Conservation (phyloP, 2,113 vertebrate species). For the Agapornis roseicollis region DNA sequence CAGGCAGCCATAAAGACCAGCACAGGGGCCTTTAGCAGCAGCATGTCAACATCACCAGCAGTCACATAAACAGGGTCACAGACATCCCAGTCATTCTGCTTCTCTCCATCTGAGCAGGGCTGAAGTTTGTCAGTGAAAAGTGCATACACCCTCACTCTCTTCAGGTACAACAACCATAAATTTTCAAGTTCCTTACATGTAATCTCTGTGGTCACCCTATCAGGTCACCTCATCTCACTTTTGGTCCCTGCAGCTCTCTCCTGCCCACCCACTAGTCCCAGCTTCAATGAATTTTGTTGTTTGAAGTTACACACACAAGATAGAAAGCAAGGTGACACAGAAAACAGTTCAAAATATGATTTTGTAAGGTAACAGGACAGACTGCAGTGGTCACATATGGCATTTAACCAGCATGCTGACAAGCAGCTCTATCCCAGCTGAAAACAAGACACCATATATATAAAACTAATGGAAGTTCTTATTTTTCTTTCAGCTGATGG, state of each 20-base stretch:
- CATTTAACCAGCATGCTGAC: not conserved
- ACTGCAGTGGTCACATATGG: not conserved
- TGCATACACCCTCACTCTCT: not conserved
- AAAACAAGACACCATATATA: not conserved
- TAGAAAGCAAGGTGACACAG: not conserved
- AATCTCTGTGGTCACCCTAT: not conserved
- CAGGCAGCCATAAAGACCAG: not conserved
- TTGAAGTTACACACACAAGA: not conserved
- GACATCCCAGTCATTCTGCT: not conserved
- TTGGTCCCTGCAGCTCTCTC: not conserved
- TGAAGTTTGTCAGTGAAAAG: not conserved
- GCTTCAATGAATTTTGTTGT: not conserved
- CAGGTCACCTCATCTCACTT: not conserved
- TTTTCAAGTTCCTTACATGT: not conserved
- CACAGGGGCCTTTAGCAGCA: not conserved
- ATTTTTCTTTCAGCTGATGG: constrained; percentile 22
- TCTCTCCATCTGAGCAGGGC: not conserved
- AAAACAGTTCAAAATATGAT: not conserved
- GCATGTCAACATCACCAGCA: accelerated
- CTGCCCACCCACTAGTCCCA: not conserved
- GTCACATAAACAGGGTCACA: accelerated
- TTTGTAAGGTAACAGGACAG: not conserved
- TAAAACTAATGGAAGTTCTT: not conserved
- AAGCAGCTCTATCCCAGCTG: not conserved
- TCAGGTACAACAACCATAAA: not conserved